Base-by-base conservation (phyloP, 92 coral and sea anemone genomes). In the Scolanthus callimorphus region DNA sequence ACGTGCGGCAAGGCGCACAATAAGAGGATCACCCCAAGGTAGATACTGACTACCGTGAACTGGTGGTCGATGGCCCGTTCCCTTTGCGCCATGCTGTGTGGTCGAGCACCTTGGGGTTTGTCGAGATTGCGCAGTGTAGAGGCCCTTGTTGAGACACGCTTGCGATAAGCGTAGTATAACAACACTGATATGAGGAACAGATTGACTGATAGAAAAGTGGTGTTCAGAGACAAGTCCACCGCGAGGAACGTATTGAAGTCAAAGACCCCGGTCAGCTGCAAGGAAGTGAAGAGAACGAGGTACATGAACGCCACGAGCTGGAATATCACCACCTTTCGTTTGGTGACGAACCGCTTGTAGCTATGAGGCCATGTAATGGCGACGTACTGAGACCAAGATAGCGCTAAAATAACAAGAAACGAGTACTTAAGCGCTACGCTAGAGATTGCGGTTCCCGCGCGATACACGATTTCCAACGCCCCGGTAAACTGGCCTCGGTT, bases 321-420 rank as follows among this genome's bases (percentile, higher is more conserved):
- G 64, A 77, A 83, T 12, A 78, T 27, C 2, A 69, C 21, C 1
- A 68, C 69, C 67, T 87, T 87, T 11, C 90, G 51, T 62, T 69
- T 73, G 2, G 86, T 83, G 1, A 87, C 78, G n/a, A 82, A 57
- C 23, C 59, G 61, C 31, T 76, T 87, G 66, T 72, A 87, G 53
- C 69, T 69, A 66, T 78, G 83, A 3, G 96, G 96, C 24, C 62
- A 83, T 22, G 70, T 73, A 24, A 87, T 67, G 2, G 96, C 96
- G 59, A 80, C 64, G 34, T 66, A 79, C 82, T 87, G 96, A 9
- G 96, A 68, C 82, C 85, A 69, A 0, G 96, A 87, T 37, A 83
- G 49, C 1, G 90, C 90, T 39, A 87, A 73, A 0, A 87, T 70
- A 11, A 87, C 71, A 13, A 87, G 65, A 39, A 78, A 87, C 19